Evolutionary conservation across 1,140 invertebrate species (phyloP).

Genomic region (Pseudachorutes palmiensis): DNA sequence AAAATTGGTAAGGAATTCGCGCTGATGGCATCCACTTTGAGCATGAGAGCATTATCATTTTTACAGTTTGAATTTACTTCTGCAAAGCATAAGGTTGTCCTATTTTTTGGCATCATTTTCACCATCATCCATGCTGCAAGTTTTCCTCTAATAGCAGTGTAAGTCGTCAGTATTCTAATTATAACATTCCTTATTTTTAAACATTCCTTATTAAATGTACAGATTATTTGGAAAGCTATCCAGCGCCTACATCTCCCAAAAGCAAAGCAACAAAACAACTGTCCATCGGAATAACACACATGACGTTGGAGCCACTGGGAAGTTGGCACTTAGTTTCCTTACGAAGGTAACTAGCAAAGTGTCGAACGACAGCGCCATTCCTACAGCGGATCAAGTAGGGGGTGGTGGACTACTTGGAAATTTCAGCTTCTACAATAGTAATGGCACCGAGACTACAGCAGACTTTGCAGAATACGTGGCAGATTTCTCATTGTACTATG

Average conservation of each 20-base stretch:
- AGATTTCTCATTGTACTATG: slow-evolving; percentile 39
- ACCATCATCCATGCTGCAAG: not conserved
- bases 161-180: not conserved
- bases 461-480: slow-evolving; percentile 37
- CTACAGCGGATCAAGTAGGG: not conserved
- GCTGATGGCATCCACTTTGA: no score
- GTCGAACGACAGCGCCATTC: not conserved
- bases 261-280: not conserved
- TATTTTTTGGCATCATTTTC: not conserved
- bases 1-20: not conserved
- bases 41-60: no score
- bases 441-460: not conserved
- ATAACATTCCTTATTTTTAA: not conserved
- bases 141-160: not conserved
- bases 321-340: not conserved
- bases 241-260: not conserved
- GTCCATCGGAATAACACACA: not conserved
- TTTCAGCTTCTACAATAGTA: slow-evolving; percentile 3
- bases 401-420: slow-evolving; percentile 6
- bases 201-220: not conserved
- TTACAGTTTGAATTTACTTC: slow-evolving; percentile 1
- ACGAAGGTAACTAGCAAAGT: not conserved
- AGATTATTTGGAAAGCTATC: slow-evolving; percentile 3
- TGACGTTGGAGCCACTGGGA: not conserved
- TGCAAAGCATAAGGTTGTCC: not conserved